Percentiles rank a stretch among this genome's conserved stretches.
These are phyloP conservation scores for Mormyrus iriodes DNA, from an alignment of 2,113 vertebrate genomes.

Conservation along the genomic window DNA sequence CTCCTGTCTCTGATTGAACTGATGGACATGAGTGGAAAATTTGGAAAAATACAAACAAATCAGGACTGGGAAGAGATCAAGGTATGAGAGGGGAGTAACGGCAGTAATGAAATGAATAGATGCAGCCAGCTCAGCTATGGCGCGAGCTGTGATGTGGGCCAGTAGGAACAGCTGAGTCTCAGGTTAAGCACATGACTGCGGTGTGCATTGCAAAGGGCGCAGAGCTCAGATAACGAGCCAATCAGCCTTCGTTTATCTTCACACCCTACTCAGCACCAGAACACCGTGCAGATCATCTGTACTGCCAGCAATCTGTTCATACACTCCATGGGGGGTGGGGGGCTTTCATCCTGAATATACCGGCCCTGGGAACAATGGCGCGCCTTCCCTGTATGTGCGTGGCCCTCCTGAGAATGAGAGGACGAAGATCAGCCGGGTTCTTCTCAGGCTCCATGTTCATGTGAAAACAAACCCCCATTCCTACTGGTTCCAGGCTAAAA, in stretches of 20 bases:
- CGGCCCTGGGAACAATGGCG: background rate
- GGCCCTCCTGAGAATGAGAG: background rate
- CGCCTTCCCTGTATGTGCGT: background rate
- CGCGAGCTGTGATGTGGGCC: background rate
- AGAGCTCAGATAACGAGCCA: background rate
- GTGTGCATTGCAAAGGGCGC: background rate
- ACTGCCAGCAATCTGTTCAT: background rate
- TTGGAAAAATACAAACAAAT: background rate
- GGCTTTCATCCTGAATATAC: background rate
- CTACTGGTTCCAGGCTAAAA: background rate
- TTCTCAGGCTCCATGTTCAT: background rate
- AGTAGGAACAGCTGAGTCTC: background rate
- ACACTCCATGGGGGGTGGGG: background rate
- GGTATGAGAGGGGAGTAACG: background rate
- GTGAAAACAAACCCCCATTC: background rate
- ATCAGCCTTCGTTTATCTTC: background rate
- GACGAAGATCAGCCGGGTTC: background rate
- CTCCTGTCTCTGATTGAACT: background rate
- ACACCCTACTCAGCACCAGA: background rate
- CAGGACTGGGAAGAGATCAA: background rate
- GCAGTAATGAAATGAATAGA: background rate
- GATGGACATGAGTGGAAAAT: background rate
- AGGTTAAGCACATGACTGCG: background rate
- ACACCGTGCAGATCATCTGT: background rate
- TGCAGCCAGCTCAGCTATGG: background rate